Conservation (phyloP, 1,140 invertebrate genomes). For the Trichonephila inaurata region DNA sequence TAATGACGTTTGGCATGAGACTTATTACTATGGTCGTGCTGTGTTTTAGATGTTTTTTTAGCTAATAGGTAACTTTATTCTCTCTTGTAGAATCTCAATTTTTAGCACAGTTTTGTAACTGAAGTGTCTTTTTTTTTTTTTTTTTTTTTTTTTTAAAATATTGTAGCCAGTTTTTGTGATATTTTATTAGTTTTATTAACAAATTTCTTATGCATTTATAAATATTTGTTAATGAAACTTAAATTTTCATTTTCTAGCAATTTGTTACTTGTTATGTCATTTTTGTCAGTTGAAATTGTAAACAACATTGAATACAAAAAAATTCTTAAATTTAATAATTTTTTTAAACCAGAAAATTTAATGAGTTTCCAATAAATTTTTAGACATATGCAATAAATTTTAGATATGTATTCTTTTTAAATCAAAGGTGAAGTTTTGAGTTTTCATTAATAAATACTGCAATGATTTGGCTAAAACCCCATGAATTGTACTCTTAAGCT, state of each 20-base stretch:
- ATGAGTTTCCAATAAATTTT: neutral
- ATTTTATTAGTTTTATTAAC: slow-evolving; percentile 24
- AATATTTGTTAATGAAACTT: slow-evolving; percentile 27
- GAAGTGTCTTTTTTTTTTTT: neutral
- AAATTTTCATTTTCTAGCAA: neutral
- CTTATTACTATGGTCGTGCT: slow-evolving; percentile 49
- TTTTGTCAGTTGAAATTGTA: neutral
- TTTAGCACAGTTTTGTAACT: slow-evolving; percentile 52
- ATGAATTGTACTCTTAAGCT: too few species aligned
- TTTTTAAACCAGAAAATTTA: neutral
- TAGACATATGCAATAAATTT: too few species aligned
- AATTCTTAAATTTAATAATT: neutral
- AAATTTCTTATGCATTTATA: slow-evolving; percentile 4
- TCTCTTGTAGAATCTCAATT: slow-evolving; percentile 59
- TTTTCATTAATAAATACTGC: too few species aligned
- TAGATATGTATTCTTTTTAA: too few species aligned
- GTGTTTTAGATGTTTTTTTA: slow-evolving; percentile 58
- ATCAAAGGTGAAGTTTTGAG: too few species aligned
- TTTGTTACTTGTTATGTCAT: neutral
- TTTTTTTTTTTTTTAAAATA: too few species aligned
- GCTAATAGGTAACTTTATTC: neutral
- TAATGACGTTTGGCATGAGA: slow-evolving; percentile 63
- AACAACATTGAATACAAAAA: neutral
- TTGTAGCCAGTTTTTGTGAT: slow-evolving; percentile 28
- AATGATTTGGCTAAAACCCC: too few species aligned